Conservation (phyloP, 2,888 invertebrate species). For the Agrilus cyanescens region DNA sequence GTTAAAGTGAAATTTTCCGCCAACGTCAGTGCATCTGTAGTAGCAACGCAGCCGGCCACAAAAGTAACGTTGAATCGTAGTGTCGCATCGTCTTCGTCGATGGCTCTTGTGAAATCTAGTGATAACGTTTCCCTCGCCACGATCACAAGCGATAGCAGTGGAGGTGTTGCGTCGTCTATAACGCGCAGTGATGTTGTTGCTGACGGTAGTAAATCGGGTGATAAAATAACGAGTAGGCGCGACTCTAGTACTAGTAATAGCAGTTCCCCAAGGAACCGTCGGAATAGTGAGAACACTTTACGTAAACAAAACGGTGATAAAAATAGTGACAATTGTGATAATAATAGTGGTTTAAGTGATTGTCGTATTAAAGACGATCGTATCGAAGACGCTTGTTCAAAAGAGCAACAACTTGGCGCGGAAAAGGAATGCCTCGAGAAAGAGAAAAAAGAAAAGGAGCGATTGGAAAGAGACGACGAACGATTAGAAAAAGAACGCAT, state of each 20-base stretch:
- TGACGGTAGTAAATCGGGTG: slow-evolving; percentile 23
- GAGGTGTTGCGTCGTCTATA: not conserved
- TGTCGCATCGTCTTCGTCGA: slow-evolving; percentile 21
- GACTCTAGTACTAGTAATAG: slow-evolving; percentile 19
- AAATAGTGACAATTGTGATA: slow-evolving; percentile 27
- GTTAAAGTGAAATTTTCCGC: no score
- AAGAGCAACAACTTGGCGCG: slow-evolving; percentile 19
- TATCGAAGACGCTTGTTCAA: slow-evolving; percentile 21
- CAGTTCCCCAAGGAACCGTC: slow-evolving; percentile 21
- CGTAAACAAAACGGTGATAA: slow-evolving; percentile 26
- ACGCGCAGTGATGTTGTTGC: slow-evolving; percentile 4
- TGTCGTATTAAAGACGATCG: slow-evolving; percentile 16
- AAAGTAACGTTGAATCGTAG: slow-evolving; percentile 33
- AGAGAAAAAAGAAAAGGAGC: slow-evolving; percentile 31
- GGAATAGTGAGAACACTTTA: slow-evolving; percentile 27
- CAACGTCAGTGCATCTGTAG: slow-evolving; percentile 1
- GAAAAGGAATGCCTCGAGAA: slow-evolving; percentile 32
- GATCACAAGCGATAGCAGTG: slow-evolving; percentile 2
- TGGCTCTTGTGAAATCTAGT: slow-evolving; percentile 16
- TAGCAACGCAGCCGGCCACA: slow-evolving; percentile 21
- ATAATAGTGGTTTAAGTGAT: slow-evolving; percentile 21
- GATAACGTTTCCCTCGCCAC: slow-evolving; percentile 9
- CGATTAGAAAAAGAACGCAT: slow-evolving; percentile 22
- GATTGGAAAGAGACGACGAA: slow-evolving; percentile 30
- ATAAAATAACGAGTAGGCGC: slow-evolving; percentile 23